Base-by-base conservation (phyloP, 2,113 vertebrate species). In the Rhinolophus ferrumequinum region DNA sequence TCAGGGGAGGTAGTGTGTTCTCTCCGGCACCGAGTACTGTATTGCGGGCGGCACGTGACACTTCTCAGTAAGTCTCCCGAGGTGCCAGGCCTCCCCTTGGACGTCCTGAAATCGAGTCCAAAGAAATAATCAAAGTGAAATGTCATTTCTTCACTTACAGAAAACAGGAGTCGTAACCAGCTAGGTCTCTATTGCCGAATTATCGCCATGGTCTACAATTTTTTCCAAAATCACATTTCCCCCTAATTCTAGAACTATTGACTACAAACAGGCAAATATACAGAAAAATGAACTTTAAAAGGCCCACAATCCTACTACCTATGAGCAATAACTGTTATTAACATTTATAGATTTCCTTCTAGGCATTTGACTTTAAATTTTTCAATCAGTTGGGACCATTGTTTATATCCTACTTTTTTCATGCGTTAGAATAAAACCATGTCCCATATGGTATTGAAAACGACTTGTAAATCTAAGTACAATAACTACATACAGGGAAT, bases 1-100 rank as follows among this genome's bases (percentile, higher is more conserved):
- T 15, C 75, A 19, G 58, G 44, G 47, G 28, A 22, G 22, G 0
- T 0, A 0, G 0, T 0, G 0, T 0, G 54, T 50, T 30, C 79
- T 6, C 16, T 0, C 0, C 28, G 86, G 54, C 1, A 3, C 28
- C 0, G 4, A 5, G 69, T 0, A 3, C 19, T 6, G 12, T 0
- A 0, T 4, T 2, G 6, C 18, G 6, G 12, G 8, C 0, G 2
- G 21, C 12, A 19, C 33, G 1, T 0, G 50, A n/a, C n/a, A 8
- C 26, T 19, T 4, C 60, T n/a, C 8, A 1, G 38, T 33, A 30
- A 19, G 54, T 22, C 16, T 26, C 28, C 54, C 12, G 0, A 13
- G 33, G 7, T 0, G 6, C 73, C 50, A 62, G 62, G 24, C 56
- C 70, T 77, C 30, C 35, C 15, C 50, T 6, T 0, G 3, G 30